These are phyloP conservation scores for Neotragus moschatus DNA, from an alignment of 2,113 vertebrate species.

Conservation along the genomic window DNA sequence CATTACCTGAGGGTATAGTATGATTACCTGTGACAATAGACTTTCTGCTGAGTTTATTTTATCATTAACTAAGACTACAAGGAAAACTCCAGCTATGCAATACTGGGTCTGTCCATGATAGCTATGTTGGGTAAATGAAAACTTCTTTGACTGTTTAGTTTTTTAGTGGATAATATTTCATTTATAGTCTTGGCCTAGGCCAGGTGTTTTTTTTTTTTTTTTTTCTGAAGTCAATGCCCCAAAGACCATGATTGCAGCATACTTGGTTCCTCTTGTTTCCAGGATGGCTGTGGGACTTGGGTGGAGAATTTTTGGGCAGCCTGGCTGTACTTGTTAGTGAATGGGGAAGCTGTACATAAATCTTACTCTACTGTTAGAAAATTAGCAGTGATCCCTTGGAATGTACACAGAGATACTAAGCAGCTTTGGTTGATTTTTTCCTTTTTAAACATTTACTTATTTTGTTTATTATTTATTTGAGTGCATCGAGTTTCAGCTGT, in stretches of 20 bases:
- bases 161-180: background rate
- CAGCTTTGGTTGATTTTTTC: background rate
- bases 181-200: background rate
- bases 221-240: background rate
- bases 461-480: background rate
- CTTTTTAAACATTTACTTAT: background rate
- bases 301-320: conserved; percentile 57
- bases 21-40: background rate
- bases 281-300: background rate
- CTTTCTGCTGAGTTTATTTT: background rate
- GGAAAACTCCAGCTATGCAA: background rate
- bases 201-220: background rate
- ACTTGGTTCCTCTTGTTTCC: conserved; percentile 13
- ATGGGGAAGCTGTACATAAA: conserved; percentile 7
- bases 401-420: background rate
- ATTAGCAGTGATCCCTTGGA: background rate
- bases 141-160: background rate
- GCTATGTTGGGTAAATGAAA: background rate
- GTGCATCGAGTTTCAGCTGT: background rate
- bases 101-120: background rate
- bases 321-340: conserved; percentile 17
- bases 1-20: background rate
- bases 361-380: background rate
- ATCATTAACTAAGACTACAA: background rate
- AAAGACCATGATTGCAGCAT: background rate